Evolutionary conservation across 2,113 vertebrate genomes (phyloP).

Genomic region (Cyanoderma ruficeps): DNA sequence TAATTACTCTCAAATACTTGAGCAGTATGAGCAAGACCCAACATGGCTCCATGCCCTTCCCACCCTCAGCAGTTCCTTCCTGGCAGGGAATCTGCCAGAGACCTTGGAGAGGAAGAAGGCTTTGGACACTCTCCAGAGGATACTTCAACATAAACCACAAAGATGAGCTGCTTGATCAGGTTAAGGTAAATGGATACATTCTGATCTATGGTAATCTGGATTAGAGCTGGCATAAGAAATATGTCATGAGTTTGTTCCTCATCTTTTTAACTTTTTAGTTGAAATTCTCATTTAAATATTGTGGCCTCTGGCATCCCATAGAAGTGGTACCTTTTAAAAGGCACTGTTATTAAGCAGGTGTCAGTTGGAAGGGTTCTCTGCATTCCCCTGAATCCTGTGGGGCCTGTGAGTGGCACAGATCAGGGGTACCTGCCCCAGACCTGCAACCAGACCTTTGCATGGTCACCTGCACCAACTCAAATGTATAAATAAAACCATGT

Average conservation of each 20-base stretch:
- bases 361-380: not conserved
- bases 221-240: not conserved
- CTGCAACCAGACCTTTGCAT: not conserved
- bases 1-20: not conserved
- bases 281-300: not conserved
- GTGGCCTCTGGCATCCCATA: not conserved
- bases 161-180: not conserved
- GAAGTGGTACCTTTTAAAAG: not conserved
- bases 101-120: not conserved
- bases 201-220: not conserved
- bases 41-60: not conserved
- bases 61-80: not conserved
- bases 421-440: not conserved
- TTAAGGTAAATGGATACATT: not conserved
- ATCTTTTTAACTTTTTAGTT: not conserved
- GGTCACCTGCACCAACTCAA: not conserved
- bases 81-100: not conserved
- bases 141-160: not conserved
- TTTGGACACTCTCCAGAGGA: slow-evolving; percentile 18
- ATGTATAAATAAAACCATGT: not conserved
- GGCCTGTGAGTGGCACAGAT: not conserved
- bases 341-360: not conserved
- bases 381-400: not conserved
- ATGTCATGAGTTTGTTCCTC: not conserved
- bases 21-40: not conserved